A percentile compares a stretch with the other conserved stretches of the same genome.
phyloP scores from a whole-genome alignment of 2,888 invertebrate genomes.

The Mimumesa dahlbomi region DNA sequence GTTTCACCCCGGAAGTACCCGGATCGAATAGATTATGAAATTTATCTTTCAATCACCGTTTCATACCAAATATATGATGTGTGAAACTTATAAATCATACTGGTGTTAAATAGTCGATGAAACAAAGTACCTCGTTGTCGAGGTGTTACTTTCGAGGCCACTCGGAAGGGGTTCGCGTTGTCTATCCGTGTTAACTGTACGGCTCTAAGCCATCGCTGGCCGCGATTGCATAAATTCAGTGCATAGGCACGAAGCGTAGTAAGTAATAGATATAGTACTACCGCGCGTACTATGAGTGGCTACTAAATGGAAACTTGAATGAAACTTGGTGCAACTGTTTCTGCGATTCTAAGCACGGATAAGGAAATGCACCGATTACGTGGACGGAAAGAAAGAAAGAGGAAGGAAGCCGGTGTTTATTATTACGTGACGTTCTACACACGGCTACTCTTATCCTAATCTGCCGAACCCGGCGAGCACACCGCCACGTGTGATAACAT shows the following conservation, averaged over 20 bases:
- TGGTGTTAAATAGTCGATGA: too few relatives aligned
- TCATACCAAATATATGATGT: too few relatives aligned
- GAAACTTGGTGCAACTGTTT: conserved; percentile 64
- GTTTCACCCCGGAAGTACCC: too few relatives aligned
- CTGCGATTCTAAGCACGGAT: conserved; percentile 66
- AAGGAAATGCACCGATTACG: conserved; percentile 66
- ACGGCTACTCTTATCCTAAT: conserved; percentile 45
- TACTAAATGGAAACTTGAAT: conserved; percentile 70
- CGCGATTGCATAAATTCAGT: conserved; percentile 63
- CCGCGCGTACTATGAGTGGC: conserved; percentile 62
- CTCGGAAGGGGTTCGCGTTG: too few relatives aligned
- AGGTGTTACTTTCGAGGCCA: too few relatives aligned
- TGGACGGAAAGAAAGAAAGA: conserved; percentile 54
- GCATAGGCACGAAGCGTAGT: conserved; percentile 61
- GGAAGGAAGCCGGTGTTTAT: conserved; percentile 19
- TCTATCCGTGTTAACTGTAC: neutral
- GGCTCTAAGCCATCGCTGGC: conserved; percentile 60
- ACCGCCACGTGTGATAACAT: conserved; percentile 42
- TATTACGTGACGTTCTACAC: conserved; percentile 53
- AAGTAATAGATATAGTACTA: conserved; percentile 62
- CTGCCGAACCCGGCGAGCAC: conserved; percentile 37
- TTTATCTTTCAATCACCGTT: too few relatives aligned
- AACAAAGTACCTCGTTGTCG: too few relatives aligned
- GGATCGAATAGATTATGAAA: too few relatives aligned
- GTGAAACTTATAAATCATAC: too few relatives aligned